Base-by-base conservation (phyloP, 2,888 invertebrate species). In the Ochropleura plecta region DNA sequence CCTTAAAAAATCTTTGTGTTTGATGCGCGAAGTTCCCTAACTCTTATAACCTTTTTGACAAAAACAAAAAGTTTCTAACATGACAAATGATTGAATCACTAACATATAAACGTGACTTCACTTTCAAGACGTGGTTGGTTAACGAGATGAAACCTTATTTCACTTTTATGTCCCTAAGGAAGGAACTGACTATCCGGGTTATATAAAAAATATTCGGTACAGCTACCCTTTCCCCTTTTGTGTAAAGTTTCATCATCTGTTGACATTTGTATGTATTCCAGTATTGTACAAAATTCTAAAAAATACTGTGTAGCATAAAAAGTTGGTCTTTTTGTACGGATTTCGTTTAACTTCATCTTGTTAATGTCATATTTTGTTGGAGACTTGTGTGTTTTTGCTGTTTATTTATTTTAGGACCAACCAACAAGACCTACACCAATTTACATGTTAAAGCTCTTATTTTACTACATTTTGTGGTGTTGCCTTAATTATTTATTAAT, bases 131-230 rank as follows among this genome's bases (percentile, higher is more conserved):
- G 57, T 70, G 70, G 79, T 80, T 76, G 60, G 60, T 18, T 76
- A 73, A 83, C 70, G 64, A 70, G 63, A 74, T 70, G 71, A 86
- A 86, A 77, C 75, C 81, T 78, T 82, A 86, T 76, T 82, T 75
- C 63, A 69, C 55, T 73, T 75, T 70, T 53, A 72, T 73, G 70
- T 77, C 75, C 73, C 72, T 18, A 46, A 70, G 82, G 81, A 86
- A 84, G 83, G 77, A 86, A 84, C 65, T 59, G 3, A 55, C 62
- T 69, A 59, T 76, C 67, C 66, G 71, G 66, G 46, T 63, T 49
- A 59, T 60, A 30, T 40, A 73, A 70, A 73, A 70, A 76, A 78
- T 70, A 57, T 65, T 66, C 12, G 44, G 16, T 68, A 55, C 42
- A 60, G 5, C 60, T 18, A n/a, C 18, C 70, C 51, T 72, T 76